Evolutionary conservation across 1,140 invertebrate genomes (phyloP), one percentile per base, ranked within the genome.

Genomic region (Gryllus bimaculatus): DNA sequence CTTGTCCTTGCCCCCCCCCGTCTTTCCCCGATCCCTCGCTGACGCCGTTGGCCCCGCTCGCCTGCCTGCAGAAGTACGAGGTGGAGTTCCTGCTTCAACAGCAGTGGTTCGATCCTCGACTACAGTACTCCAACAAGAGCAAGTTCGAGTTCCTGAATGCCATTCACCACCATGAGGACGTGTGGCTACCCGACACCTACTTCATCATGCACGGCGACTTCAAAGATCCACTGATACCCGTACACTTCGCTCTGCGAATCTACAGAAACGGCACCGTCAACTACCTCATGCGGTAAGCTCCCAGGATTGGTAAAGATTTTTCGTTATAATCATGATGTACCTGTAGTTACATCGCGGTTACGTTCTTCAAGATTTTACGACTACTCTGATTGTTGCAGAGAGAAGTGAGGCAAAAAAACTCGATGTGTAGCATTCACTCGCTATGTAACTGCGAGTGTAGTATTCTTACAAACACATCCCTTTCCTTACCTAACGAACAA

Each of bases 161-260:
- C 78, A 94, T 97, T 81, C 94, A 96, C 85, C 95, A 96, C 86
- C 92, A 95, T 87, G 91, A 94, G 83, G 90, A 94, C 83, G 93
- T 97, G 83, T 97, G 95, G 95, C 89, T 96, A 82, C 95, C 95
- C 74, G 95, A 97, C 86, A 96, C 95, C 47, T 96, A 96, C 86
- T 96, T 96, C 88, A 96, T 96, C 85, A 96, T 96, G 93, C 95
- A 96, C 86, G 95, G 95, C 79, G 95, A 96, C 86, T 96, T 96
- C 87, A 96, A 96, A 88, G 93, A 95, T 86, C 94, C 94, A 66
- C 91, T 96, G 83, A 95, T 95, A 85, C 95, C 95, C 75, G 92
- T 95, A 85, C 94, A 96, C 88, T 95, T 97, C 83, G 93, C 95
- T 80, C 89, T 97, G 83, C 90, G 94, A 83, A 95, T 97, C 84